Conservation (phyloP, 2,113 vertebrate species). For the Vulpes ferrilata region DNA sequence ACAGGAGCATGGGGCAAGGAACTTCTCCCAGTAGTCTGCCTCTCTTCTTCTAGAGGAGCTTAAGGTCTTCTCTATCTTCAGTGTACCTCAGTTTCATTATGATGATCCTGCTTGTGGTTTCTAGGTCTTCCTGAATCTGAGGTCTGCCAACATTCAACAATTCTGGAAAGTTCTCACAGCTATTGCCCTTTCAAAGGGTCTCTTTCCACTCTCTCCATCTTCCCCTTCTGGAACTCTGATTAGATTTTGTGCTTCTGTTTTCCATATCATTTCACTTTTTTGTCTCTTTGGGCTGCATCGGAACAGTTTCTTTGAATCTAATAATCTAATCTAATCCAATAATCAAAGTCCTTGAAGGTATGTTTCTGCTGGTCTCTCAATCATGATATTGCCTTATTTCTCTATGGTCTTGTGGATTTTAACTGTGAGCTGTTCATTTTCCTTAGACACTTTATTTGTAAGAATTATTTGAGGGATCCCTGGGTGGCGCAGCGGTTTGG, state of each 20-base stretch:
- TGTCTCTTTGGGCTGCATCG: background rate
- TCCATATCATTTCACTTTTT: background rate
- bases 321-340: background rate
- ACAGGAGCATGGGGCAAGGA: background rate
- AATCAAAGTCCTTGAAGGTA: background rate
- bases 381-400: background rate
- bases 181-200: background rate
- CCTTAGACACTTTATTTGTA: background rate
- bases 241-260: background rate
- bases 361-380: background rate
- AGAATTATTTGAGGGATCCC: background rate
- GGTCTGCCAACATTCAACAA: background rate
- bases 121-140: background rate
- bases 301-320: background rate
- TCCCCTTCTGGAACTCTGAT: background rate
- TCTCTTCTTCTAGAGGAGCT: background rate
- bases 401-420: background rate
- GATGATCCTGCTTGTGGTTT: background rate
- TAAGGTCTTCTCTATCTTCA: background rate
- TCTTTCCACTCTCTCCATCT: background rate
- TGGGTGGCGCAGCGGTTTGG: too few relatives aligned
- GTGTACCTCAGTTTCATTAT: background rate
- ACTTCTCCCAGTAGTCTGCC: background rate
- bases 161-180: background rate
- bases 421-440: constrained; percentile 18